phyloP scores from a whole-genome alignment of 2,888 invertebrate species.

The Eledona agricola region DNA sequence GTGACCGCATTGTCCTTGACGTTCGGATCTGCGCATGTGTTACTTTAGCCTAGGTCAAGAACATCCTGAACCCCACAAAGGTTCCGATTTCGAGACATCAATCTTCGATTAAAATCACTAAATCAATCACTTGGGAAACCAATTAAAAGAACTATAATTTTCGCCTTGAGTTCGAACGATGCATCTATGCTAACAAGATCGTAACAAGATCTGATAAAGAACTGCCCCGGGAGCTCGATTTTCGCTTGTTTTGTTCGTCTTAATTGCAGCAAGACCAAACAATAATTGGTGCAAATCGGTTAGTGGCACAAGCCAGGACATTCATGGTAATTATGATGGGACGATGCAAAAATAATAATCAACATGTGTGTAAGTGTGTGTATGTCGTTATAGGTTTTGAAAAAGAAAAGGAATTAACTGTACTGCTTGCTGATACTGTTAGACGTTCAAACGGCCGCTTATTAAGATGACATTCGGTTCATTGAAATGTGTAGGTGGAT shows the following conservation, averaged over 20 bases:
- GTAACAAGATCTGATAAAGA: constrained; percentile 14
- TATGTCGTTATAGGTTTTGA: constrained; percentile 6
- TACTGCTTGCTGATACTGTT: constrained; percentile 35
- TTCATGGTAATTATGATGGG: too few relatives aligned
- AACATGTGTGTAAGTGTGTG: too few relatives aligned
- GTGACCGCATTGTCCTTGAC: constrained; percentile 37
- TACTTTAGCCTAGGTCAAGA: constrained; percentile 37
- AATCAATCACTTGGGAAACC: background rate
- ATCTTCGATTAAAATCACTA: too few relatives aligned
- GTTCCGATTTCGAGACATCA: constrained; percentile 31
- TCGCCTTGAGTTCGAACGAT: constrained; percentile 5
- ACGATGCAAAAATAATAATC: too few relatives aligned
- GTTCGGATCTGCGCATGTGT: constrained; percentile 25
- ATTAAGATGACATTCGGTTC: constrained; percentile 31
- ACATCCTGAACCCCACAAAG: constrained; percentile 30
- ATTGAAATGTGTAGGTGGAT: constrained; percentile 15
- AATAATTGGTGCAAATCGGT: constrained; percentile 7
- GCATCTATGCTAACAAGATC: constrained; percentile 21
- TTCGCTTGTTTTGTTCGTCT: background rate
- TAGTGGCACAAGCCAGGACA: constrained; percentile 2
- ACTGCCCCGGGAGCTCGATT: background rate
- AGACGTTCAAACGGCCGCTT: constrained; percentile 10
- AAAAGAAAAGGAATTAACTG: constrained; percentile 30
- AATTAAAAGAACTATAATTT: constrained; percentile 10
- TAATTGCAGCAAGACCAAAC: background rate